Evolutionary conservation across 2,113 vertebrate genomes (phyloP).

Genomic region (Calidris pygmaea): DNA sequence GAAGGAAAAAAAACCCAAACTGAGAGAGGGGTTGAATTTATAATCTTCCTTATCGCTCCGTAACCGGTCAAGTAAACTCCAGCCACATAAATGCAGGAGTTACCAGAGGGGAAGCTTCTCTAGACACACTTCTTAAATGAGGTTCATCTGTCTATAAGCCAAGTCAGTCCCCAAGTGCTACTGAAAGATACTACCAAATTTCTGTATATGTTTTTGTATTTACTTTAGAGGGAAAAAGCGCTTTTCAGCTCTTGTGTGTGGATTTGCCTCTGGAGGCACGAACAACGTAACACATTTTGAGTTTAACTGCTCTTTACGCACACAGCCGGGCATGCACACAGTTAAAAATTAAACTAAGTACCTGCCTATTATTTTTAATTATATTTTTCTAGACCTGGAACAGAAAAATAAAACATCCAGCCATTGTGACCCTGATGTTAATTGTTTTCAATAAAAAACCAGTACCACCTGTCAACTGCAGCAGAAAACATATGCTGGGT

Average conservation of each 20-base stretch:
- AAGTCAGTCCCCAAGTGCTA: background rate
- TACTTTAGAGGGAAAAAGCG: background rate
- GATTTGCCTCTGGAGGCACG: background rate
- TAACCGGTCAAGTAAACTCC: background rate
- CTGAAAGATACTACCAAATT: background rate
- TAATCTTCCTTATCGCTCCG: background rate
- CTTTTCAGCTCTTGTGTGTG: background rate
- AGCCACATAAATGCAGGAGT: background rate
- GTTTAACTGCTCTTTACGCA: background rate
- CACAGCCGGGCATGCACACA: background rate
- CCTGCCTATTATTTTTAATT: conserved; percentile 30
- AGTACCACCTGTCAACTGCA: conserved; percentile 1
- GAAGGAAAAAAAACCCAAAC: background rate
- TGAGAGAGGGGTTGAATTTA: background rate
- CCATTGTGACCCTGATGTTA: conserved; percentile 2
- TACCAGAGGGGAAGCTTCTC: background rate
- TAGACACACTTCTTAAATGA: background rate
- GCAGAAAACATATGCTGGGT: conserved; percentile 19
- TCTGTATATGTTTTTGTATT: background rate
- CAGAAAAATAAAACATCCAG: background rate
- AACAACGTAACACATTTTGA: background rate
- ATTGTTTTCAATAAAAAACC: conserved; percentile 3
- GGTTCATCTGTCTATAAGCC: background rate
- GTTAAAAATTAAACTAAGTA: background rate
- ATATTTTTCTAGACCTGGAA: background rate